Evolutionary conservation across 2,888 invertebrate genomes (phyloP), one percentile per base, ranked within the genome.

Genomic region (Drosophila atroscutellata): DNA sequence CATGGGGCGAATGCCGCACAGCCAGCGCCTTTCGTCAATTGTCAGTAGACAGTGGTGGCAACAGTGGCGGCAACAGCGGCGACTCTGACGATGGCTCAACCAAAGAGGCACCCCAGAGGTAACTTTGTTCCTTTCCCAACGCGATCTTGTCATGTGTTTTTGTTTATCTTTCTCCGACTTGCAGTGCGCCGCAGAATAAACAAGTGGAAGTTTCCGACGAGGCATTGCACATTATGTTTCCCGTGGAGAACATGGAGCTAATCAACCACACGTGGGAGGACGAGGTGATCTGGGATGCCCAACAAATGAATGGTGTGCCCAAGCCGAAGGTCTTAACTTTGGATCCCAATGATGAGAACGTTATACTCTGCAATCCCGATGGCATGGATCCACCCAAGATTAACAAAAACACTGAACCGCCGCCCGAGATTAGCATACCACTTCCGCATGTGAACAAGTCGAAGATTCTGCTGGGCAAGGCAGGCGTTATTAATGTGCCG

Each of bases 251-350:
- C 91, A 98, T 98, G 90, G 99, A 99, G 92, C 93, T 99, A 15
- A 97, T 99, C 5, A 98, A 98, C 88, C 97, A 97, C 2, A 95
- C 96, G 13, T 99, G 99, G 99, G 99, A 99, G 92, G 97, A 99
- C 72, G 98, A 99, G 91, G 97, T 99, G 3, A 99, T 99, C 89
- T 99, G 99, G 99, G 99, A 99, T 93, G 96, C 98, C 0, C 97
- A 98, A 91, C 95, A 95, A 75, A 98, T 99, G 98, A 94, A 94
- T 1, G 95, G 95, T 80, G 95, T 99, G 82, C 99, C 98, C 0
- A 97, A 98, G 90, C 99, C 99, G 0, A 97, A 98, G 88, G 97
- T 99, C 70, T 94, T 99, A 42, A 98, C 99, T 0, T 93, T 99
- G 30, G 99, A 99, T 94, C 99, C 98, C 0, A 99, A 99, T 90